Evolutionary conservation across 2,797 vertebrate species (phyloP), one percentile per base, ranked within the genome.

Genomic region (Smutsia temminckii): DNA sequence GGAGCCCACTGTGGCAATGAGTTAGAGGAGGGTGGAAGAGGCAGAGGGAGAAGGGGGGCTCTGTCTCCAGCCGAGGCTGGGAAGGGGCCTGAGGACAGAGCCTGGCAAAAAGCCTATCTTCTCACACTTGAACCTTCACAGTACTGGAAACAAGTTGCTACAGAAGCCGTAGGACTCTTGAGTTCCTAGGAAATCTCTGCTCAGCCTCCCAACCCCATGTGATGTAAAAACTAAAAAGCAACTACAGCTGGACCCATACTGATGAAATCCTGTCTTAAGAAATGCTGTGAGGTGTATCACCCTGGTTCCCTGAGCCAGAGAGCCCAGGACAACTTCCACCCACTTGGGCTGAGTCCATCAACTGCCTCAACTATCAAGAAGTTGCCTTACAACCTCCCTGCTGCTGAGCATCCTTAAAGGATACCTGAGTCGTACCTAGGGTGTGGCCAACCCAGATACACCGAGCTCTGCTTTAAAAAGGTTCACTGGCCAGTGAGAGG

Each of bases 1-100:
- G 92, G 98, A 99, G 95, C 99, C 99, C 0, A 98, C 99, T 3
- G 98, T 99, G 89, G 98, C 98, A 1, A 96, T 98, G 93, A 98
- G 97, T 96, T 99, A 98, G 99, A 71, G 0, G 0, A 75, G 29
- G 53, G 12, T 20, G 7, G 25, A 61, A 32, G 69, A 40, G 27
- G 42, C 3, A 32, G 10, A 2, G 18, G 51, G 40, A 40, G 40
- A 5, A 69, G n/a, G n/a, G 18, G n/a, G n/a, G 18, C 25, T 80
- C 29, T 85, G 21, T 42, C 37, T 51, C 57, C 57, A 46, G 18
- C 34, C 13, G 21, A 78, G 37, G 40, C 42, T 46, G 25, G 46
- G 20, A 55, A n/a, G 89, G 79, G 9, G 49, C 40, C 57, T 49
- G 49, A 57, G 78, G 49, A n/a, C 11, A 21, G 71, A 59, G 37